These are phyloP conservation scores for Aldabrachelys gigantea DNA, from an alignment of 2,113 vertebrate genomes.

Conservation along the genomic window DNA sequence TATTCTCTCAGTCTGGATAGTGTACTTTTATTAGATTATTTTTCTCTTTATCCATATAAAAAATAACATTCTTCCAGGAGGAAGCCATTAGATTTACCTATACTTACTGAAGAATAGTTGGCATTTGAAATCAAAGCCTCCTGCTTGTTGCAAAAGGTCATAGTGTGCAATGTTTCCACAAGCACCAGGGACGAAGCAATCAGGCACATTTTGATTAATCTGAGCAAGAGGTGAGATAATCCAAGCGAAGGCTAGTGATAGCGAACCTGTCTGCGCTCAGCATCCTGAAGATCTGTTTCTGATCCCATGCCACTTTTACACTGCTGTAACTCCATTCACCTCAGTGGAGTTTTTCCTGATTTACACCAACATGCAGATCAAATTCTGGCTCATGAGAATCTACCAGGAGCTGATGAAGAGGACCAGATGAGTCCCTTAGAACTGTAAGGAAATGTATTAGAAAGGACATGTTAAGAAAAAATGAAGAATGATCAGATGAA, in stretches of 20 bases:
- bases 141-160: not conserved
- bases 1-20: not conserved
- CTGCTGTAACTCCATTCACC: rapidly evolving
- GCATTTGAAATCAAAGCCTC: not conserved
- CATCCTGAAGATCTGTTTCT: not conserved
- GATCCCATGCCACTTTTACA: constrained; percentile 5
- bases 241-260: not conserved
- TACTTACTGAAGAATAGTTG: constrained; percentile 8
- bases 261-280: not conserved
- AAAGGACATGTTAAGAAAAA: not conserved
- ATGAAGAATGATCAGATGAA: not conserved
- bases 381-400: not conserved
- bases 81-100: not conserved
- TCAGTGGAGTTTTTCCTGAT: not conserved
- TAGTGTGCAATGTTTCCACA: not conserved
- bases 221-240: not conserved
- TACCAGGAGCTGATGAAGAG: not conserved
- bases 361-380: not conserved
- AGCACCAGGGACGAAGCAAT: not conserved
- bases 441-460: rapidly evolving
- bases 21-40: not conserved
- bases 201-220: constrained; percentile 34
- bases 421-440: not conserved
- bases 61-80: not conserved
- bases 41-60: constrained; percentile 31